These are phyloP conservation scores for Polyommatus icarus DNA, from an alignment of 2,888 invertebrate genomes.

Conservation along the genomic window DNA sequence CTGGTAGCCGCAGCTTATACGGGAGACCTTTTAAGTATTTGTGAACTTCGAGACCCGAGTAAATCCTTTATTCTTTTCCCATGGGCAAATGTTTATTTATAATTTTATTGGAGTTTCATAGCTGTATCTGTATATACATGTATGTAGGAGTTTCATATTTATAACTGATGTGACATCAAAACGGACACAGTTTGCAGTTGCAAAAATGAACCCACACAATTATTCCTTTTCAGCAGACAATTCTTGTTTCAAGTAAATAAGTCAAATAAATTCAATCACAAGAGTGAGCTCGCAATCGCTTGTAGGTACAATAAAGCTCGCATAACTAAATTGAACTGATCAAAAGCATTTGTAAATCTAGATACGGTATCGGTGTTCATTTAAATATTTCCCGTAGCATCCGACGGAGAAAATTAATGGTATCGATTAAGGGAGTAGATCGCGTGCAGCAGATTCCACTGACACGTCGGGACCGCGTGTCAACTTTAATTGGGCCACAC, in stretches of 20 bases:
- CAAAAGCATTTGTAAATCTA: slow-evolving; percentile 28
- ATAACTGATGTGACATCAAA: too few relatives aligned
- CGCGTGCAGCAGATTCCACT: slow-evolving; percentile 72
- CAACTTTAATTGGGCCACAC: slow-evolving; percentile 77
- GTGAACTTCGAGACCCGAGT: not conserved
- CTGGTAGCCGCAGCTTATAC: not conserved
- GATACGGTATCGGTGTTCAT: slow-evolving; percentile 28
- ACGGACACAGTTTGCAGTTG: too few relatives aligned
- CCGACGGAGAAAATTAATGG: slow-evolving; percentile 69
- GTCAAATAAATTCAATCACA: not conserved
- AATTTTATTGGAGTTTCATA: too few relatives aligned
- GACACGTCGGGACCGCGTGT: slow-evolving; percentile 70
- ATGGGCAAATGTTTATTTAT: too few relatives aligned
- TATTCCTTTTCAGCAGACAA: not conserved
- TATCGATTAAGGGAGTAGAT: slow-evolving; percentile 72
- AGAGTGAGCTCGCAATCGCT: not conserved
- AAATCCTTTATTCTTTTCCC: too few relatives aligned
- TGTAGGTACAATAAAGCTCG: not conserved
- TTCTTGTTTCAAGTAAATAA: not conserved
- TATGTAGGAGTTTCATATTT: too few relatives aligned
- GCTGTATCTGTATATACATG: too few relatives aligned
- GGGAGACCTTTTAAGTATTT: not conserved
- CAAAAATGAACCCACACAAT: too few relatives aligned
- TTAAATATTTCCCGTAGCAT: slow-evolving; percentile 39
- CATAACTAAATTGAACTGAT: not conserved